Evolutionary conservation across 2,888 invertebrate genomes (phyloP).

Genomic region (Microchrysa polita): DNA sequence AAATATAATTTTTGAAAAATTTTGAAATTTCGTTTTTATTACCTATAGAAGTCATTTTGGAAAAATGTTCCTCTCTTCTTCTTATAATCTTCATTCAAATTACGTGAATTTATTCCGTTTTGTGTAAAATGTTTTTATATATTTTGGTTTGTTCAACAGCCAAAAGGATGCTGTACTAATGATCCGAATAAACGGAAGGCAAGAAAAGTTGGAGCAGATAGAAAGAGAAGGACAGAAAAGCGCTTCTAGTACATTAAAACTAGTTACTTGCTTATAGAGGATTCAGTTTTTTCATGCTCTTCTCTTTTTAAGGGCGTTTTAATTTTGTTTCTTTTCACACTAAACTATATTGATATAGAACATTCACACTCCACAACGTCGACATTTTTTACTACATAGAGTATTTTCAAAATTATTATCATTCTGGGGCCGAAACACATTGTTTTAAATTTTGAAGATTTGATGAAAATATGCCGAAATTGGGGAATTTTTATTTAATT

Average conservation of each 20-base stretch:
- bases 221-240: background rate
- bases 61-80: conserved; percentile 9
- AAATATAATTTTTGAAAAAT: conserved; percentile 39
- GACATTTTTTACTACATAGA: conserved; percentile 31
- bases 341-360: background rate
- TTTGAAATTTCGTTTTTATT: conserved; percentile 50
- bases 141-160: conserved; percentile 6
- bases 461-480: conserved; percentile 16
- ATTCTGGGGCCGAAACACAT: conserved; percentile 15
- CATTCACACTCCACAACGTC: conserved; percentile 21
- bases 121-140: conserved; percentile 6
- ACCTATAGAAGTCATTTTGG: conserved; percentile 52
- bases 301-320: background rate
- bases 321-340: no score
- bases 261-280: background rate
- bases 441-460: conserved; percentile 48
- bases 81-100: background rate
- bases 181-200: background rate
- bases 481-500: conserved; percentile 45
- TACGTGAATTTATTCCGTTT: background rate
- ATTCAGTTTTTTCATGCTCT: background rate
- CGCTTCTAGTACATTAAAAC: background rate
- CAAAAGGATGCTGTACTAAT: conserved; percentile 11
- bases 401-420: background rate
- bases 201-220: background rate